Percentiles rank a stretch among this genome's conserved stretches.
Evolutionary conservation across 2,797 vertebrate species (phyloP).

Genomic region (Hippocampus kuda): DNA sequence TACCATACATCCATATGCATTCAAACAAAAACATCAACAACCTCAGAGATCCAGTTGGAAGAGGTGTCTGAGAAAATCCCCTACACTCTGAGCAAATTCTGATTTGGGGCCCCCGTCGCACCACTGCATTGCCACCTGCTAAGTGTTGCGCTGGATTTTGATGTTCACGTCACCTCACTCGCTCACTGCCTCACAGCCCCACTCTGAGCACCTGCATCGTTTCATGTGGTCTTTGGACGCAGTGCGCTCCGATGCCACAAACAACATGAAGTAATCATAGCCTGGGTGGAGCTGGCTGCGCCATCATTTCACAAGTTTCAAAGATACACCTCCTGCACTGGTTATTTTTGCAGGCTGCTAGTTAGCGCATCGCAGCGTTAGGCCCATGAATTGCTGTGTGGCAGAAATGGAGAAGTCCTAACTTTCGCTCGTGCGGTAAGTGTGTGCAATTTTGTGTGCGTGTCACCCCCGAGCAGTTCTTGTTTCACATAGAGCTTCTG

Average conservation of each 20-base stretch:
- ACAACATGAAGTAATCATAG: conserved; percentile 47
- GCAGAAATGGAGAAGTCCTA: conserved; percentile 45
- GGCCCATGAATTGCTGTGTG: neutral
- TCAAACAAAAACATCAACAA: too few species aligned
- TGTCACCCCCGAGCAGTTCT: conserved; percentile 40
- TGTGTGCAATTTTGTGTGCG: conserved; percentile 9
- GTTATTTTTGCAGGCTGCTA: conserved; percentile 7
- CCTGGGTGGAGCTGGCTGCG: conserved; percentile 52
- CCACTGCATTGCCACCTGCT: neutral
- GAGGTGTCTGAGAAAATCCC: too few species aligned
- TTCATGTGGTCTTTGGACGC: conserved; percentile 36
- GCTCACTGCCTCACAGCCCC: neutral
- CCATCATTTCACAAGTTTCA: conserved; percentile 49
- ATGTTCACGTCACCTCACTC: too few species aligned
- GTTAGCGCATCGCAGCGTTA: conserved; percentile 8
- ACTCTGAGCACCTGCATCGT: conserved; percentile 26
- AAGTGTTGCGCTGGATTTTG: too few species aligned
- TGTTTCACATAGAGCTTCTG: conserved; percentile 45
- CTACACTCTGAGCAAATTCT: neutral
- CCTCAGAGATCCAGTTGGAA: too few species aligned
- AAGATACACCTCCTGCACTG: conserved; percentile 20
- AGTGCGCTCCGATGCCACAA: conserved; percentile 27
- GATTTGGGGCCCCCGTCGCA: neutral
- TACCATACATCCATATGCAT: neutral
- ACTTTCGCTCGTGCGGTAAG: conserved; percentile 10